Evolutionary conservation across 2,113 vertebrate species (phyloP).

Genomic region (Oncorhynchus gorbuscha): DNA sequence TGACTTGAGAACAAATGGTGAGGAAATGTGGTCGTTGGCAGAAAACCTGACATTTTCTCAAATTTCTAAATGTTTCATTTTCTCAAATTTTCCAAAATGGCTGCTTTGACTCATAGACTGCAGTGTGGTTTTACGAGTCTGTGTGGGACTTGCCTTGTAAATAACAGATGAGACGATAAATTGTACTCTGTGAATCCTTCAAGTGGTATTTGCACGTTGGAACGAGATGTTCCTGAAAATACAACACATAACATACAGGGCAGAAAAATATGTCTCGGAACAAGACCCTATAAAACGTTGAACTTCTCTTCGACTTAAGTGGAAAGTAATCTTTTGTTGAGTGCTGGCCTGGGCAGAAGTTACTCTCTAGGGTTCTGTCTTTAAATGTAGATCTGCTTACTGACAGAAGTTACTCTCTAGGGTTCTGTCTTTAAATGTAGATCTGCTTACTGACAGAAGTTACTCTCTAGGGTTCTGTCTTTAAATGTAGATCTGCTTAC

Average conservation of each 20-base stretch:
- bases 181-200: conserved; percentile 59
- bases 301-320: background rate
- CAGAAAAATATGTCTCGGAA: background rate
- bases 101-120: conserved; percentile 60
- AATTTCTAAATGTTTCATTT: no score
- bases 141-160: conserved; percentile 56
- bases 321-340: background rate
- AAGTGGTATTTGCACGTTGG: conserved; percentile 45
- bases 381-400: no score
- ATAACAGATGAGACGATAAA: conserved; percentile 65
- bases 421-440: no score
- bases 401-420: no score
- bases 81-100: conserved; percentile 61
- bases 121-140: conserved; percentile 54
- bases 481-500: no score
- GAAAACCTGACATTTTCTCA: conserved; percentile 47
- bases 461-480: no score
- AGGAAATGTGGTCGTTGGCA: conserved; percentile 39
- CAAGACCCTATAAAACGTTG: background rate
- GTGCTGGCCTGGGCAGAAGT: background rate
- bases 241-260: background rate
- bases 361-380: background rate
- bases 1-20: conserved; percentile 30
- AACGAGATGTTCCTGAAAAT: background rate
- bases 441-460: no score